Percentiles rank a stretch among this genome's conserved stretches.
Evolutionary conservation across 1,140 invertebrate species (phyloP).

Genomic region (Drosophila neocordata): DNA sequence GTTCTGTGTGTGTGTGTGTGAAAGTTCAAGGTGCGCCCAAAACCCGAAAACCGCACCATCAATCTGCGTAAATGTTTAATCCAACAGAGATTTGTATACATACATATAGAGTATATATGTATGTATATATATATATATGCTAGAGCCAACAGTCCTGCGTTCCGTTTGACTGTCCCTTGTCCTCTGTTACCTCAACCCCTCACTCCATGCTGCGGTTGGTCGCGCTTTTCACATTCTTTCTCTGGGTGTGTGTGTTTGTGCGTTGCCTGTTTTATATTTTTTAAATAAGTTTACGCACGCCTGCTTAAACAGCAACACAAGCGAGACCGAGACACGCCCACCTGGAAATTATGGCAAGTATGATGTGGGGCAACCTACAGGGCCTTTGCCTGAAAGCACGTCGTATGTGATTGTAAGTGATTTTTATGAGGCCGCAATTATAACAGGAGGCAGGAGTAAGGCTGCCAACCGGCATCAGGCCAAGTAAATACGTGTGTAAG

Average conservation of each 20-base stretch:
- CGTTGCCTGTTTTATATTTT: slow-evolving; percentile 30
- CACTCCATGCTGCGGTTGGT: slow-evolving; percentile 39
- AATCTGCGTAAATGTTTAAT: slow-evolving; percentile 81
- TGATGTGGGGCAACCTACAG: background rate
- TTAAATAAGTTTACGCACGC: slow-evolving; percentile 79
- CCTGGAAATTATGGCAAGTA: slow-evolving; percentile 47
- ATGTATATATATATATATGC: slow-evolving; percentile 17
- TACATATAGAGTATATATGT: background rate
- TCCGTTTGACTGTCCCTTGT: background rate
- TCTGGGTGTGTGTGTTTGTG: slow-evolving; percentile 26
- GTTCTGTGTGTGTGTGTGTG: slow-evolving; percentile 29
- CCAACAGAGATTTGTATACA: slow-evolving; percentile 65
- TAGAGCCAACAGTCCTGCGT: slow-evolving; percentile 34
- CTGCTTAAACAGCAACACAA: slow-evolving; percentile 69
- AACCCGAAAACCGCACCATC: slow-evolving; percentile 55
- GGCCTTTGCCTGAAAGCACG: slow-evolving; percentile 26
- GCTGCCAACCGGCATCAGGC: background rate
- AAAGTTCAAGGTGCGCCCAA: slow-evolving; percentile 65
- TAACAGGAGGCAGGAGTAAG: slow-evolving; percentile 3
- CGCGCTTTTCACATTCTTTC: slow-evolving; percentile 19
- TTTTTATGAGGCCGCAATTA: slow-evolving; percentile 73
- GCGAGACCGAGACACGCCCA: slow-evolving; percentile 35
- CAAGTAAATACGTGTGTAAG: slow-evolving; percentile 2
- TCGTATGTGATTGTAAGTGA: slow-evolving; percentile 58
- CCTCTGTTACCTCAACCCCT: background rate